Base-by-base conservation (phyloP, 2,888 invertebrate genomes). In the Chymomyza fuscimana region DNA sequence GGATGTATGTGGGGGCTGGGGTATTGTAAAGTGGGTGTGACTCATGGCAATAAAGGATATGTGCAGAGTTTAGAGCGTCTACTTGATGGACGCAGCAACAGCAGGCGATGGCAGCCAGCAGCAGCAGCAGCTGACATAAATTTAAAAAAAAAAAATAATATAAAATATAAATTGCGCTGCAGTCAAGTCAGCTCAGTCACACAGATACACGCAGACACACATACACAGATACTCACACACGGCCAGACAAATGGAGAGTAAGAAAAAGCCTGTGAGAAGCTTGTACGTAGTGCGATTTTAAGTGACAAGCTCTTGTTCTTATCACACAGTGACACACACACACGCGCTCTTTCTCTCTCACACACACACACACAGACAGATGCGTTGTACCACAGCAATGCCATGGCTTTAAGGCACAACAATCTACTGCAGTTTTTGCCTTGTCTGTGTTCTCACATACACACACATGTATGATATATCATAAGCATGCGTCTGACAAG, bases 401-500 rank as follows among this genome's bases (percentile, higher is more conserved):
- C 10, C 25, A 16, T 22, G 19, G 12, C 50, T 25, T 46, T 63
- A 25, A n/a, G 50, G n/a, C 16, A 7, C 62, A 69, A 62, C 51
- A 32, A 50, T 40, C 56, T 40, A 66, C 46, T 77, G 77, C 76
- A 76, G 56, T 70, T 72, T 56, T 67, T 63, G 25, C 15, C 22
- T 36, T 56, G 50, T 15, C 6, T 56, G 32, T 61, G 29, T 65
- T 7, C 32, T 7, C 32, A 32, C 7, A 32, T 7, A 32, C 32
- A 32, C 32, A 32, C 32, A 32, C 32, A 9, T 1, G 73, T 78
- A 77, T 84, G 85, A 84, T 79, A 84, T 82, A 78, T 81, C 78
- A 75, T 81, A 85, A 85, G 87, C 73, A 73, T 85, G 87, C 82
- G 77, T 78, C 76, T 86, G 86, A 86, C 86, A 86, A 81, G 86